Evolutionary conservation across 2,113 vertebrate genomes (phyloP).

Genomic region (Pollimyrus isidori): DNA sequence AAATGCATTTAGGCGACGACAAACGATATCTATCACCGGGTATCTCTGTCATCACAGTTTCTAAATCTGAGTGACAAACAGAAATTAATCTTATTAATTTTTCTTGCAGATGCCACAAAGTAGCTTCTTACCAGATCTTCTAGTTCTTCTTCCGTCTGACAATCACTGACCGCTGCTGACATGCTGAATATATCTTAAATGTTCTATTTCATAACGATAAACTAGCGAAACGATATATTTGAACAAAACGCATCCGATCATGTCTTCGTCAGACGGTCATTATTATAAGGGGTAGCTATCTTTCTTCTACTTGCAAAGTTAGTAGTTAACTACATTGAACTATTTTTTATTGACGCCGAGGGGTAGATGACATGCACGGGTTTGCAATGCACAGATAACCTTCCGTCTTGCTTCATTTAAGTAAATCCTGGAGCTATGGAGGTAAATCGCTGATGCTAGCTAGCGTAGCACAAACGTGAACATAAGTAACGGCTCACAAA

Average conservation of each 20-base stretch:
- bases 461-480: background rate
- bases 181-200: background rate
- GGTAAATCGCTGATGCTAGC: background rate
- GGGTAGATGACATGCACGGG: background rate
- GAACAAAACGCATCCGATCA: background rate
- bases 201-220: background rate
- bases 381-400: background rate
- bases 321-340: background rate
- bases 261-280: background rate
- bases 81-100: background rate
- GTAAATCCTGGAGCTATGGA: background rate
- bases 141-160: conserved; percentile 54
- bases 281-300: background rate
- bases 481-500: background rate
- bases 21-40: background rate
- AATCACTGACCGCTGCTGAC: conserved; percentile 45
- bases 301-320: background rate
- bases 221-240: background rate
- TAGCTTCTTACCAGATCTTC: conserved; percentile 54
- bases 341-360: background rate
- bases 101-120: background rate
- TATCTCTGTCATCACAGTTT: background rate
- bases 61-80: background rate
- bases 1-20: conserved; percentile 24
- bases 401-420: background rate